Base-by-base conservation (phyloP, 2,888 invertebrate species). In the Latheticus oryzae region DNA sequence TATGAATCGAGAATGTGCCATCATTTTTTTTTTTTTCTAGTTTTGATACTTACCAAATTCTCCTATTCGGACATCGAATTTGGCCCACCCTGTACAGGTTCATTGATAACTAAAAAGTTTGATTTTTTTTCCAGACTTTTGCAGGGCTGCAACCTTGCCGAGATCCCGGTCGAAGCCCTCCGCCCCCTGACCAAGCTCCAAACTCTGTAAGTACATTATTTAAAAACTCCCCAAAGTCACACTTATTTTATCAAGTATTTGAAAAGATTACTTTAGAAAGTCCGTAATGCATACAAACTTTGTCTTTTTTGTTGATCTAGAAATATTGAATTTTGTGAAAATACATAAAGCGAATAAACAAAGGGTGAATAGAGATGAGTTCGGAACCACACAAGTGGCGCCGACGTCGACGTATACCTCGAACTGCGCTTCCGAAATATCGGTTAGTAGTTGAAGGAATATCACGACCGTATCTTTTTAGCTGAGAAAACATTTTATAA, bases 61-160 rank as follows among this genome's bases (percentile, higher is more conserved):
- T n/a, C n/a, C n/a, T n/a, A n/a, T n/a, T n/a, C n/a, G n/a, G n/a
- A n/a, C n/a, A n/a, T n/a, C n/a, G n/a, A n/a, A n/a, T n/a, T n/a
- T n/a, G n/a, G n/a, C n/a, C n/a, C n/a, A n/a, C n/a, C n/a, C n/a
- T n/a, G n/a, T n/a, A n/a, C n/a, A n/a, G n/a, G n/a, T n/a, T n/a
- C n/a, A n/a, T n/a, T n/a, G n/a, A n/a, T n/a, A n/a, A n/a, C n/a
- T n/a, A n/a, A n/a, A n/a, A n/a, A 16, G 26, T 21, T 51, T 51
- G 30, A 50, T 51, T 61, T 62, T 62, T 65, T 51, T 77, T 78
- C 40, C 77, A 82, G 82, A 66, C 82, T 85, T 75, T 80, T 87
- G 64, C 85, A 86, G 79, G 80, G 80, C 69, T 87, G 87, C 77
- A 81, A 78, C 62, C 81, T 87, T 69, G 75, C 76, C 51, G 80